Evolutionary conservation across 2,113 vertebrate species (phyloP), one percentile per base, ranked within the genome.

Genomic region (Callorhinus ursinus): DNA sequence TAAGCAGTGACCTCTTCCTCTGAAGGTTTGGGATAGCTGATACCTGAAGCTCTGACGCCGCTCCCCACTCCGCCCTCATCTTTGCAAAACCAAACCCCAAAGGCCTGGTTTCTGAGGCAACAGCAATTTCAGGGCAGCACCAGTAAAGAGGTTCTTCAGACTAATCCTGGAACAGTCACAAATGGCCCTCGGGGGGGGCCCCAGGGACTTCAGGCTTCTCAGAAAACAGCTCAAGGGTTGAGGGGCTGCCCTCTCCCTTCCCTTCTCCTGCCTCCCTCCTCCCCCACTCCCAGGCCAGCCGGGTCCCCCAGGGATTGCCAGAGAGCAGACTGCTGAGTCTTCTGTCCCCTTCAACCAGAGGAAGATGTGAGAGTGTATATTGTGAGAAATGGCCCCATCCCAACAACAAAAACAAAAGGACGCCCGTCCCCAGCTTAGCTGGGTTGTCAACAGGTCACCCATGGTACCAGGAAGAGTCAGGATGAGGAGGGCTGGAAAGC

Each of bases 51-150:
- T 84, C 74, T 74, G 84, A 96, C 49, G 59, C 16, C 1, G 0
- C n/a, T 33, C 10, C 33, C 65, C 51, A 81, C 69, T 26, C n/a
- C 53, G 74, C 83, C 24, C 36, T 80, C 19, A 94, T 59, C 53
- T 72, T 81, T 59, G 76, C 76, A 92, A 69, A 93, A 90, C 65
- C 84, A 95, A 96, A 93, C 8, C 88, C 95, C 21, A 46, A 88
- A 89, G 88, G 49, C 51, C 86, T 69, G 46, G 77, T 96, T 96
- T 97, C 87, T 92, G 89, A 86, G 93, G 89, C 93, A 96, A 97
- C 49, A 67, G 72, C 46, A 85, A 77, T 89, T 97, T 91, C 84
- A 83, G 39, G 76, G 42, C 53, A 13, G 80, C 51, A 67, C 51
- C 14, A 24, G 39, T 49, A 9, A 49, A 88, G 7, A 90, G 49